Conservation (phyloP, 2,113 vertebrate genomes). For the Nothobranchius kuhntae region DNA sequence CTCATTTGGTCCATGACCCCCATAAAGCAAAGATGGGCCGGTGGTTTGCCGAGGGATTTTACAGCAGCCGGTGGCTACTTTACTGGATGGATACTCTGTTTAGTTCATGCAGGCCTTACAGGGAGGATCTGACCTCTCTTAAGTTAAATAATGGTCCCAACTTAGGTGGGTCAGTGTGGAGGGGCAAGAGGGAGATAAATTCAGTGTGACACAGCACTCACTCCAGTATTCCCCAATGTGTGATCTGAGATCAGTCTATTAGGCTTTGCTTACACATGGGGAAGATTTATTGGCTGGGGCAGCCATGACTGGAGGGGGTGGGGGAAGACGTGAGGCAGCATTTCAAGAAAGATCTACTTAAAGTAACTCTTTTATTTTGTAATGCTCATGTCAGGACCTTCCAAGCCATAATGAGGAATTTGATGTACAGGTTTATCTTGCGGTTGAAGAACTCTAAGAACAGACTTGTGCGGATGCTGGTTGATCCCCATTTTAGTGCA, state of each 20-base stretch:
- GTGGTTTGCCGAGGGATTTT: conserved; percentile 40
- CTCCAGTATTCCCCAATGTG: conserved; percentile 68
- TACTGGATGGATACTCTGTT: conserved; percentile 60
- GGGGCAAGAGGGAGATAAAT: conserved; percentile 70
- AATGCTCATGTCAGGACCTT: too few relatives aligned
- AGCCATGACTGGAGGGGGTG: conserved; percentile 48
- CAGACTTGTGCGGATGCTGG: too few relatives aligned
- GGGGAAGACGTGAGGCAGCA: conserved; percentile 20
- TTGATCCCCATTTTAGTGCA: too few relatives aligned
- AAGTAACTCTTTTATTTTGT: too few relatives aligned
- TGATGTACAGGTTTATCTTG: too few relatives aligned
- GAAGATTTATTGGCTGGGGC: conserved; percentile 70
- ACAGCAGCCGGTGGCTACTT: conserved; percentile 53
- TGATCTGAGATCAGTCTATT: conserved; percentile 73
- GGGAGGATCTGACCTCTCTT: conserved; percentile 73
- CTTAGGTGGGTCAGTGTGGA: conserved; percentile 47
- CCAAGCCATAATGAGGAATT: too few relatives aligned
- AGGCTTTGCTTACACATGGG: conserved; percentile 72
- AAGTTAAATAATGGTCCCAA: conserved; percentile 73
- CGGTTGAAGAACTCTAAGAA: too few relatives aligned
- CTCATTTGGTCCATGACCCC: conserved; percentile 58
- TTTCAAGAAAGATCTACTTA: conserved; percentile 32
- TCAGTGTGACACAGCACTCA: conserved; percentile 70
- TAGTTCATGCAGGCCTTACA: conserved; percentile 56
- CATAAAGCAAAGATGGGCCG: conserved; percentile 49